Evolutionary conservation across 2,113 vertebrate species (phyloP).

Genomic region (Lanius collurio): DNA sequence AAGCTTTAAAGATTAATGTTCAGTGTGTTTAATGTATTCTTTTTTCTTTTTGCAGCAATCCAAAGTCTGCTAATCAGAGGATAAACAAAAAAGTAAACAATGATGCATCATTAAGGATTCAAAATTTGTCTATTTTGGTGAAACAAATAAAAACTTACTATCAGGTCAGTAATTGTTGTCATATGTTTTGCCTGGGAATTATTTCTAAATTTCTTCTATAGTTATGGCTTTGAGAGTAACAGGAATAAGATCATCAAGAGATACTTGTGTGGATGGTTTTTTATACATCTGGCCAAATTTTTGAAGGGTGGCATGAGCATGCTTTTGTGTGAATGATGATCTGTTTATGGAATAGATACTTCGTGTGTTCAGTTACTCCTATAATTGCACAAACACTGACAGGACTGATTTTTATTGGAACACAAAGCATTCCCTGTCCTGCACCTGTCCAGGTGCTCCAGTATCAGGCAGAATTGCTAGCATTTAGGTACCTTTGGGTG

Average conservation of each 20-base stretch:
- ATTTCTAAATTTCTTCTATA: neutral
- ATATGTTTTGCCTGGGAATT: neutral
- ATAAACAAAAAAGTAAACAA: constrained; percentile 97
- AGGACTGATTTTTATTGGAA: neutral
- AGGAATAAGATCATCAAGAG: neutral
- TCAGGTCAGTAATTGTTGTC: constrained; percentile 81
- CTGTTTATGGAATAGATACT: neutral
- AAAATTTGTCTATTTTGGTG: constrained; percentile 93
- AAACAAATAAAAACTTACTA: constrained; percentile 94
- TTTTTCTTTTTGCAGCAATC: constrained; percentile 79
- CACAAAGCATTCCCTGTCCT: neutral
- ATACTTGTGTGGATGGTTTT: neutral
- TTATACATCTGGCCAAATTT: neutral
- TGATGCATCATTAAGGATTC: constrained; percentile 90
- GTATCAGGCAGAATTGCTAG: neutral
- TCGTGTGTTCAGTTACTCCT: neutral
- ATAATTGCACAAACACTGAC: neutral
- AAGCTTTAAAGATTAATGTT: neutral
- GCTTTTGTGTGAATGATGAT: neutral
- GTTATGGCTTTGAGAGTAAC: neutral
- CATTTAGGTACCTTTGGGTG: neutral
- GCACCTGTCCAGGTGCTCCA: neutral
- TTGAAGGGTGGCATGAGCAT: neutral
- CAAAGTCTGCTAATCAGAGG: constrained; percentile 88
- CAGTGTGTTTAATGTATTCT: neutral